Base-by-base conservation (phyloP, 53 echinoderm and acorn worm genomes). In the Pentamera pediparva region DNA sequence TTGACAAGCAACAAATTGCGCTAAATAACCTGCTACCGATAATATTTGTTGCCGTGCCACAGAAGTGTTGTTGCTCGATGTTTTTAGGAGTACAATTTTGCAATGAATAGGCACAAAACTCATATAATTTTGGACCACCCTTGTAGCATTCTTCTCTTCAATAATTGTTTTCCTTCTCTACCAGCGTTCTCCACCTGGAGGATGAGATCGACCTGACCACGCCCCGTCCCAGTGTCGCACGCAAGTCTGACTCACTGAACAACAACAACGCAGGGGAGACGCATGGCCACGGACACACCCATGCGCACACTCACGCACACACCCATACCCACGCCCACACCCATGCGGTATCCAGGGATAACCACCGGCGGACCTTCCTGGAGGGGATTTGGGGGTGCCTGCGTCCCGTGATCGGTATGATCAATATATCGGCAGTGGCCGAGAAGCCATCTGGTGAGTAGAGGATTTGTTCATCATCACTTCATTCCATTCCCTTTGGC, bases 311-410 rank as follows among this genome's bases (percentile, higher is more conserved):
- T 4, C 47, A 70, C 49, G 87, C 83, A 74, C 59, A 64, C 31
- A 87, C 77, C 5, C 77, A 73, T 38, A 60, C 72, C 6, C 47
- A 70, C 49, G 87, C 83, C 78, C 59, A 64, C 31, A 87, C 77
- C 5, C 77, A 73, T 38, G 69, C 89, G 57, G 89, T 89, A 19
- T 79, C 82, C 35, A 78, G 75, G 40, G 90, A 87, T 59, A 84
- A 85, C 49, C 98, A 98, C 52, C 75, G 98, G 32, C 76, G 98
- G 6, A 86, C 88, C 37, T 70, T 98, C 25, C 40, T 98, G 65
- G 91, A 98, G 49, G 98, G 98, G 12, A 72, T 98, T 28, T 89
- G 91, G 81, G 98, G 98, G 18, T 98, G 98, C 37, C 76, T 98
- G 5, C 76, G 91, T 25, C 98, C 98, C 1, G 98, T 98, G 25